phyloP scores from a whole-genome alignment of 2,797 vertebrate species.

The Anas bahamensis region DNA sequence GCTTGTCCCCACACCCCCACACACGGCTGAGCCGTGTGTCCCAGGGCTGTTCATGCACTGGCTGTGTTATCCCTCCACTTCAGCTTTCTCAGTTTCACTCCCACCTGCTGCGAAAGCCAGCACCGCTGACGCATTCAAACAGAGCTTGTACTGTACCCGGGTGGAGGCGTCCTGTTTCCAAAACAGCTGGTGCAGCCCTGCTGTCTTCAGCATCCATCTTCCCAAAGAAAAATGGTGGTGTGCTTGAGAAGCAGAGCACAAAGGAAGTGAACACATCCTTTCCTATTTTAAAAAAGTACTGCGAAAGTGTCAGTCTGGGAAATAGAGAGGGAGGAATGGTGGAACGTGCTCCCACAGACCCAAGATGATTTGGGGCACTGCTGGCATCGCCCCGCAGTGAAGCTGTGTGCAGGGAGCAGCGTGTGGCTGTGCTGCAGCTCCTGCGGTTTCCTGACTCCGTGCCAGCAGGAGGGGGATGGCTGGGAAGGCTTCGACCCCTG shows the following conservation, averaged over 20 bases:
- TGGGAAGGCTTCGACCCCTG: not conserved
- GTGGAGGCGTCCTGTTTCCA: conserved; percentile 20
- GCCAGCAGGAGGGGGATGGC: not conserved
- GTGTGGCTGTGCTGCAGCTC: not conserved
- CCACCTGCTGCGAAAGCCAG: not conserved
- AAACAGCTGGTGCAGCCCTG: not conserved
- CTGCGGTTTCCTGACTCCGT: not conserved
- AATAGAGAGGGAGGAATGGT: not conserved
- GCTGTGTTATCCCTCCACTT: not conserved
- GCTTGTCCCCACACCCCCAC: not conserved
- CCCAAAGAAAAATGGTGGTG: not conserved
- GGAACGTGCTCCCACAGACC: not conserved
- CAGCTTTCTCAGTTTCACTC: not conserved
- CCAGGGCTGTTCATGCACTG: not conserved
- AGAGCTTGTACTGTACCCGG: rapidly evolving
- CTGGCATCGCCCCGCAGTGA: not conserved
- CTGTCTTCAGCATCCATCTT: not conserved
- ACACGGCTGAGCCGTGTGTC: rapidly evolving
- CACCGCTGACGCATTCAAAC: not conserved
- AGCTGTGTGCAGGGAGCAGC: not conserved
- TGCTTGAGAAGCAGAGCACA: not conserved
- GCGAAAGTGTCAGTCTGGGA: not conserved
- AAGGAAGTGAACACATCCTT: too few relatives aligned
- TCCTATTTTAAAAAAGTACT: rapidly evolving
- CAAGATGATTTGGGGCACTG: not conserved